Percentiles rank a stretch among this genome's conserved stretches.
Evolutionary conservation across 2,888 invertebrate genomes (phyloP).

Genomic region (Drosophila paranaensis): DNA sequence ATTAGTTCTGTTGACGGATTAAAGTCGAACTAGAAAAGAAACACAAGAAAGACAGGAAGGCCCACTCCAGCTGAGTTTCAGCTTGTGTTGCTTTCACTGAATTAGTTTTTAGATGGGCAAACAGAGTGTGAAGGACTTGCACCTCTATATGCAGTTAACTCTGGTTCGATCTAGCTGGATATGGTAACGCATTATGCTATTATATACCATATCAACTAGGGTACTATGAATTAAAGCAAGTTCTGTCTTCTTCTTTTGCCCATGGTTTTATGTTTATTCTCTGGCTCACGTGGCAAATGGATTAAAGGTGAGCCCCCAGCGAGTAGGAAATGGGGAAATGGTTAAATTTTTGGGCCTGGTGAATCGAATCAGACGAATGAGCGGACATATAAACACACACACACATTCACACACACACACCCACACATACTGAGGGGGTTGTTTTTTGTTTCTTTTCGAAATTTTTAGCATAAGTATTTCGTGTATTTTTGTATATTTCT

Average conservation of each 20-base stretch:
- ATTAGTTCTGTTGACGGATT: constrained; percentile 69
- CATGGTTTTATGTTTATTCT: neutral
- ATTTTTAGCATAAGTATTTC: constrained; percentile 37
- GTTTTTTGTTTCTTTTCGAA: constrained; percentile 7
- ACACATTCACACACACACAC: constrained; percentile 18
- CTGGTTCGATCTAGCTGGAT: neutral
- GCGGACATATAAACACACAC: constrained; percentile 30
- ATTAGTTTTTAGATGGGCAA: neutral
- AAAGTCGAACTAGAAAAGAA: constrained; percentile 39
- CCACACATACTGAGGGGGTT: constrained; percentile 24
- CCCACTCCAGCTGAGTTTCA: constrained; percentile 39
- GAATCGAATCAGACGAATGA: constrained; percentile 41
- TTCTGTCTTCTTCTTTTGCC: neutral
- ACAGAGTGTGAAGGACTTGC: neutral
- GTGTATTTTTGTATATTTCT: constrained; percentile 2
- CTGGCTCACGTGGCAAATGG: constrained; percentile 20
- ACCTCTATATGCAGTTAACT: too few relatives aligned
- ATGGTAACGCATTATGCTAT: neutral
- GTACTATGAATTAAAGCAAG: neutral
- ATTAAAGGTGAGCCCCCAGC: constrained; percentile 37
- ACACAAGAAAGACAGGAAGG: constrained; percentile 4
- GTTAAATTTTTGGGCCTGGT: constrained; percentile 29
- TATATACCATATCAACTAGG: neutral
- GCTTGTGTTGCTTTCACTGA: constrained; percentile 17
- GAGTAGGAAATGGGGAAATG: constrained; percentile 36